Conservation (phyloP, 2,888 invertebrate species). For the Nomada lathburiana region DNA sequence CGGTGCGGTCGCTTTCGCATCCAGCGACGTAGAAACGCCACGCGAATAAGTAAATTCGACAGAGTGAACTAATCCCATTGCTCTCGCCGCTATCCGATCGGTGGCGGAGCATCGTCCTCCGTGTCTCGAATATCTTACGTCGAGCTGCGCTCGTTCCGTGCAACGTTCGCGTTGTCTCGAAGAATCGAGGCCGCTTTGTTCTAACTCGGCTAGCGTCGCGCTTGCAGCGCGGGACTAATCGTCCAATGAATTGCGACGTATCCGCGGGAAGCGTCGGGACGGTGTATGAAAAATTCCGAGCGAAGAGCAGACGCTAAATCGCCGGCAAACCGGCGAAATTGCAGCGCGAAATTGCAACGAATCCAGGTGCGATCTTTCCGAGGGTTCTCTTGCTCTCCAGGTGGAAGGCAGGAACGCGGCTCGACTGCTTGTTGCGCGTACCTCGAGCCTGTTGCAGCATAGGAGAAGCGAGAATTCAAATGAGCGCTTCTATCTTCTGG, state of each 20-base stretch:
- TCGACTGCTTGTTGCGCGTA: conserved; percentile 73
- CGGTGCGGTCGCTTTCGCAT: conserved; percentile 53
- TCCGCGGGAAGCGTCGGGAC: neutral
- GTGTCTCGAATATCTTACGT: neutral
- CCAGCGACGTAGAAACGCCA: conserved; percentile 40
- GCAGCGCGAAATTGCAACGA: conserved; percentile 61
- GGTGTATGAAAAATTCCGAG: conserved; percentile 53
- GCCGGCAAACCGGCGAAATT: conserved; percentile 23
- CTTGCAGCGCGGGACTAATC: conserved; percentile 31
- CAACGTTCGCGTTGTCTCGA: neutral
- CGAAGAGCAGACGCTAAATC: conserved; percentile 32
- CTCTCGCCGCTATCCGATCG: neutral
- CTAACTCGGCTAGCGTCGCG: conserved; percentile 16
- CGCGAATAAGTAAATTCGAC: conserved; percentile 55
- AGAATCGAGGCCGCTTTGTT: neutral
- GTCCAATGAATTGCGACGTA: neutral
- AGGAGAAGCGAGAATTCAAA: conserved; percentile 76
- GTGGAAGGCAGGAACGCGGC: conserved; percentile 2
- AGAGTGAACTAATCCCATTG: neutral
- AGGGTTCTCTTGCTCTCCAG: conserved; percentile 23
- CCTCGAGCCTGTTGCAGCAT: conserved; percentile 59
- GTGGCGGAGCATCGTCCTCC: neutral
- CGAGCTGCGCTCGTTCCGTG: conserved; percentile 24
- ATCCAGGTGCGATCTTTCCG: conserved; percentile 33
- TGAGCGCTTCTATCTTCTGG: conserved; percentile 70